These are phyloP conservation scores for Sciurus vulgaris DNA, from an alignment of 2,797 vertebrate genomes.

Conservation along the genomic window DNA sequence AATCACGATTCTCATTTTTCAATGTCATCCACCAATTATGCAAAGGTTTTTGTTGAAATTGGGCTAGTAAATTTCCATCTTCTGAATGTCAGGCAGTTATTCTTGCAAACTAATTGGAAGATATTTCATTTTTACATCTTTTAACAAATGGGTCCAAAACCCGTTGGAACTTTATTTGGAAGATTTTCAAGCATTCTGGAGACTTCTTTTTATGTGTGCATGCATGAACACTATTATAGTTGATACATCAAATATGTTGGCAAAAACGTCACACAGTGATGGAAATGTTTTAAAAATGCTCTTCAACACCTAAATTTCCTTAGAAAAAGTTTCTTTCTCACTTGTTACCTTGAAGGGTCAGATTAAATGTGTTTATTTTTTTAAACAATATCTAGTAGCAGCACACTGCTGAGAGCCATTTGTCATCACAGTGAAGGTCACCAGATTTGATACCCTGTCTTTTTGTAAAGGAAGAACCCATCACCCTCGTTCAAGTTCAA, in stretches of 20 bases:
- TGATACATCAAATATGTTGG: not conserved
- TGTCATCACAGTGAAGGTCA: not conserved
- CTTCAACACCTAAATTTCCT: not conserved
- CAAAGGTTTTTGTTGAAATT: conserved; percentile 65
- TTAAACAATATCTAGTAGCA: not conserved
- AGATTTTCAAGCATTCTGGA: not conserved
- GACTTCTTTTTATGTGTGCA: not conserved
- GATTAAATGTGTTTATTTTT: conserved; percentile 35
- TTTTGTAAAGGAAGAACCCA: not conserved
- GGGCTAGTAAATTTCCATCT: conserved; percentile 72
- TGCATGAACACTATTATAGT: not conserved
- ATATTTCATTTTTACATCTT: conserved; percentile 75
- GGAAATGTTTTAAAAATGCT: conserved; percentile 16
- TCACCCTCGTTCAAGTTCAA: not conserved
- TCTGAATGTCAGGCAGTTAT: conserved; percentile 64
- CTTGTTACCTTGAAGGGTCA: conserved; percentile 33
- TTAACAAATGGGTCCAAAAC: conserved; percentile 66
- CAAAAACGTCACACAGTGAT: not conserved
- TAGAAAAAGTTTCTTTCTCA: conserved; percentile 41
- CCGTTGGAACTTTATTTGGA: conserved; percentile 16
- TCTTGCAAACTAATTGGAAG: conserved; percentile 74
- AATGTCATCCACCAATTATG: conserved; percentile 55
- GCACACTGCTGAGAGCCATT: not conserved
- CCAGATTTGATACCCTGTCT: not conserved
- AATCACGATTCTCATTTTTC: conserved; percentile 51